Base-by-base conservation (phyloP, 2,888 invertebrate genomes). In the Tolmerus cingulatus region DNA sequence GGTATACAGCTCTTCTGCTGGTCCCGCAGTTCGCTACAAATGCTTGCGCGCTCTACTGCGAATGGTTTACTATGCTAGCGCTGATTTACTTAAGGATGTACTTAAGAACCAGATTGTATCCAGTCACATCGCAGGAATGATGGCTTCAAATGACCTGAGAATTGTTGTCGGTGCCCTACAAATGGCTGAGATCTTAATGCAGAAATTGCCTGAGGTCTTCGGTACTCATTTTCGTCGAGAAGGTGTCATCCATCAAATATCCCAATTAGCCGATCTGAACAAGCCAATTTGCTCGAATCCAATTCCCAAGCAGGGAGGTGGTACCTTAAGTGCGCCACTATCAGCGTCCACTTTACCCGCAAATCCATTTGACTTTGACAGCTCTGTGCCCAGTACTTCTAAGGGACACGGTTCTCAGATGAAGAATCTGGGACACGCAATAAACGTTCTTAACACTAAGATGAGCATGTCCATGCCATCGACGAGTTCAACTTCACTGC, bases 41-140 rank as follows among this genome's bases (percentile, higher is more conserved):
- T 99, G 99, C 91, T 95, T 99, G 88, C 96, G 98, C 91, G 99
- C 99, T 5, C 95, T 99, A 88, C 94, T 99, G 87, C 95, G 99
- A 88, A 99, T 99, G 96, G 97, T 99, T 4, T 98, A 97, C 93
- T 99, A 98, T 92, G 97, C 98, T 12, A 96, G 96, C 89, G 95
- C 98, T 0, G 96, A 97, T 90, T 94, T 99, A 89, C 94, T 99
- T 82, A 95, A 96, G 90, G 96, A 95, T 89, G 95, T 95, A 89
- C 93, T 95, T 81, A 95, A 95, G 91, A 94, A 94, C 91, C 95
- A 95, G 93, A 95, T 97, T 89, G 97, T 98, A 87, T 97, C 98
- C 88, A 98, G 98, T 90, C 98, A 99, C 93, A 97, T 99, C 91
- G 99, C 99, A 43, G 98, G 98, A 87, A 99, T 99, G 98, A 95